A percentile compares a stretch with the other conserved stretches of the same genome.
phyloP scores from a whole-genome alignment of 2,113 vertebrate species.

The Tretioscincus oriximinensis region DNA sequence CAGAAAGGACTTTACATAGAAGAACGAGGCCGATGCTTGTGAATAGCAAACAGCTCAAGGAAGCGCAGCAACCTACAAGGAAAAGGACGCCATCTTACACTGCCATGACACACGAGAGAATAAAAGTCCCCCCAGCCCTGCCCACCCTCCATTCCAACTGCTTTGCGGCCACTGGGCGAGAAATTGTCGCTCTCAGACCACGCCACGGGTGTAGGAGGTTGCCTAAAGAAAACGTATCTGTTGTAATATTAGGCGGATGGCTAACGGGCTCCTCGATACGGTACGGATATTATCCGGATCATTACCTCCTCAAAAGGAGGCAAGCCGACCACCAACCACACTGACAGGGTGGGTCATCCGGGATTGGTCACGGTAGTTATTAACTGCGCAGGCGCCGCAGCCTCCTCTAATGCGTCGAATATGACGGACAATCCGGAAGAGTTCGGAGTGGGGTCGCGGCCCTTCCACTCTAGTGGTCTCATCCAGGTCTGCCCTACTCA shows the following conservation, averaged over 20 bases:
- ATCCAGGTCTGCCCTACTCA: not conserved
- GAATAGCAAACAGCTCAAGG: not conserved
- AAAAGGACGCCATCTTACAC: constrained; percentile 17
- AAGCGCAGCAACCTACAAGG: too few relatives aligned
- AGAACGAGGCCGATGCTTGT: constrained; percentile 2
- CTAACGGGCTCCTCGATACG: constrained; percentile 10
- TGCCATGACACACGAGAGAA: not conserved
- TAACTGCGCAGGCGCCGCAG: not conserved
- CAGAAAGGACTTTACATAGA: fast-evolving
- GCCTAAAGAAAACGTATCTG: not conserved
- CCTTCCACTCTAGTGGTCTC: not conserved
- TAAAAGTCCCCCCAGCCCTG: not conserved
- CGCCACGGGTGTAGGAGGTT: not conserved
- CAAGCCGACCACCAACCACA: not conserved
- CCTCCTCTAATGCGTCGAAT: constrained; percentile 25
- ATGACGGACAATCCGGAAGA: not conserved
- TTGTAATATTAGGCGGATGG: constrained; percentile 38
- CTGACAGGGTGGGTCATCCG: not conserved
- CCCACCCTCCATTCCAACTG: not conserved
- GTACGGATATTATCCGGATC: not conserved
- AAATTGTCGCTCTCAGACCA: not conserved
- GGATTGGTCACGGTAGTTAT: too few relatives aligned
- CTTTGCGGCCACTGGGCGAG: too few relatives aligned
- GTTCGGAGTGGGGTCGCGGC: too few relatives aligned
- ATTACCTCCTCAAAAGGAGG: constrained; percentile 50